These are phyloP conservation scores for Ctenodactylus gundi DNA, from an alignment of 2,113 vertebrate species.

Conservation along the genomic window DNA sequence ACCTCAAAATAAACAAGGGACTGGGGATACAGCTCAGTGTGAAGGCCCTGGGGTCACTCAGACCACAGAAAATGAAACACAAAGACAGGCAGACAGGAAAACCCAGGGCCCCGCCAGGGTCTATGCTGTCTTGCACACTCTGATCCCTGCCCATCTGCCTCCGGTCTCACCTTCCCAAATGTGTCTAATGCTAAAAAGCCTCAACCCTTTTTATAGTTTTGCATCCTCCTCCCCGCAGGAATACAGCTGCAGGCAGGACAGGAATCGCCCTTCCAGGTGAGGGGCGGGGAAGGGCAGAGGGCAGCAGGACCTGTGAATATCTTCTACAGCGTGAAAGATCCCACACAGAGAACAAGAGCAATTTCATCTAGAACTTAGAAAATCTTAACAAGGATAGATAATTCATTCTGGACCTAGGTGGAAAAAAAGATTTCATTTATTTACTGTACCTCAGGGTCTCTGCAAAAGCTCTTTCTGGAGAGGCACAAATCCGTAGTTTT, in stretches of 20 bases:
- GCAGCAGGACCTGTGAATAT: not conserved
- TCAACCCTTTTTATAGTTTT: not conserved
- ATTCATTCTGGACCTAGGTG: not conserved
- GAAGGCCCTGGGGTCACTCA: too few relatives aligned
- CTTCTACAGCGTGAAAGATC: not conserved
- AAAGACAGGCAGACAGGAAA: too few relatives aligned
- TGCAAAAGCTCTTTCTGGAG: not conserved
- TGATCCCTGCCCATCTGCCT: not conserved
- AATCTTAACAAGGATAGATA: not conserved
- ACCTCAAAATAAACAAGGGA: too few relatives aligned
- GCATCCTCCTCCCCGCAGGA: not conserved
- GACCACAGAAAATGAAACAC: too few relatives aligned
- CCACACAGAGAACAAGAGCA: not conserved
- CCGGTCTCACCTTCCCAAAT: not conserved
- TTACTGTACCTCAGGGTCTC: not conserved
- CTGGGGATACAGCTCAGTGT: too few relatives aligned
- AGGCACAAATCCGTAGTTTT: not conserved
- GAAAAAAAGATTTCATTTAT: not conserved
- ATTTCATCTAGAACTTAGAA: not conserved
- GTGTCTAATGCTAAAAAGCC: not conserved
- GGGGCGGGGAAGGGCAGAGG: too few relatives aligned
- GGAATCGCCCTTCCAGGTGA: not conserved
- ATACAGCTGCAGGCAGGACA: not conserved
- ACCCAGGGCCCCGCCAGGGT: fast-evolving
- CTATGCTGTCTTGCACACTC: fast-evolving